Evolutionary conservation across 2,113 vertebrate genomes (phyloP), one percentile per base, ranked within the genome.

Genomic region (Hepsetus odoe): DNA sequence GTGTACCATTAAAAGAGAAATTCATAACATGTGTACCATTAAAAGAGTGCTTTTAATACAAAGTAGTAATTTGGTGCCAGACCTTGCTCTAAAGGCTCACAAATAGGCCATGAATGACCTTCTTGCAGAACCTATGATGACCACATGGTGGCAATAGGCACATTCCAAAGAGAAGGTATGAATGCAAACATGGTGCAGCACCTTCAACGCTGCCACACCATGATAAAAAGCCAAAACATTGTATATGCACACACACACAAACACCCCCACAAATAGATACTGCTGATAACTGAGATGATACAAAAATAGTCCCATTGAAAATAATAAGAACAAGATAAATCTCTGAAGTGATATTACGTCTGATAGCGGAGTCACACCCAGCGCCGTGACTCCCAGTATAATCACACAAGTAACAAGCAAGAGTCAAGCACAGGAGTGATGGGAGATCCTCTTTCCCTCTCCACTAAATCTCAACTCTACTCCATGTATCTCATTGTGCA

Each of bases 71-170:
- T 46, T 14, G 12, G 1, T 44, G 42, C 42, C 12, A 44, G 13
- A 14, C 26, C 35, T 65, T 22, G 24, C 30, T 61, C 14, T 20
- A 10, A 6, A 24, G 53, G 42, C 7, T 14, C 55, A 28, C 49
- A 33, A 22, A 10, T 32, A 58, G 55, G 11, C 40, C 4, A 10
- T 18, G 14, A 42, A 24, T 4, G 53, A 20, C 35, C 10, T 10
- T 20, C 16, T 40, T 82, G 88, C 79, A 81, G 79, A 84, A 81
- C 83, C 61, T 18, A n/a, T 46, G 1, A 4, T 7, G 3, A 72
- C 71, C 93, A 91, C 92, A 88, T 82, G 93, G 90, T 90, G 92
- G 91, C 90, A 93, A 83, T 93, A 76, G 81, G 81, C 89, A 85
- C 90, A 87, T 74, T 84, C 46, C 84, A 90, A 82, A 78, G 0